A percentile compares a stretch with the other conserved stretches of the same genome.
These are phyloP conservation scores for Coreoperca whiteheadi DNA, from an alignment of 2,113 vertebrate genomes.

Conservation along the genomic window DNA sequence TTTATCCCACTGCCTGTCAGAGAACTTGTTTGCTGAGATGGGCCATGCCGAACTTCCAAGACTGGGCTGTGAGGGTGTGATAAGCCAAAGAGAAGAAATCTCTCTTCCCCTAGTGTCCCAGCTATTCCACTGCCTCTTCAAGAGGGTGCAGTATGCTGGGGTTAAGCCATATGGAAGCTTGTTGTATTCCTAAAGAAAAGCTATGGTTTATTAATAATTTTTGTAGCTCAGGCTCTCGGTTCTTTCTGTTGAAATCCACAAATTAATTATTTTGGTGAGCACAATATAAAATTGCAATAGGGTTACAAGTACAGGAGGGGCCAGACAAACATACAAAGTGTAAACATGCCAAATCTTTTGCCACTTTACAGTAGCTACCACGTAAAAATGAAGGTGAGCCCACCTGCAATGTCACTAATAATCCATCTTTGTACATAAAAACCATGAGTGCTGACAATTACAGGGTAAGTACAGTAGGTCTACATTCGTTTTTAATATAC, in stretches of 20 bases:
- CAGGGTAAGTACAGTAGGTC: background rate
- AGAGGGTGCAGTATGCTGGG: background rate
- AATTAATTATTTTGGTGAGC: background rate
- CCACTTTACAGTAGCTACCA: background rate
- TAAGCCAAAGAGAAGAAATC: background rate
- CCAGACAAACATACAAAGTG: background rate
- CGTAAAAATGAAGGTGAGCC: background rate
- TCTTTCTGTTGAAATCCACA: background rate
- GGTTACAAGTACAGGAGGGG: background rate
- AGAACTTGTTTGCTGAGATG: background rate
- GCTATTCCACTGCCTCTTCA: background rate
- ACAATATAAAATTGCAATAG: background rate
- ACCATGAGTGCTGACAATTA: background rate
- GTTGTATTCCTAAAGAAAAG: background rate
- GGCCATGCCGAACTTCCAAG: background rate
- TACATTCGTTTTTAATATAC: too few species aligned
- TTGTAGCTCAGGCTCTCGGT: background rate
- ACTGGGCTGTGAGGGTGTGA: too few species aligned
- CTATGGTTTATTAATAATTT: background rate
- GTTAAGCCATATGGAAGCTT: background rate
- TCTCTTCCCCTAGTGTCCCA: constrained; percentile 7
- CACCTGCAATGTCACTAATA: background rate
- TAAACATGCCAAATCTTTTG: background rate
- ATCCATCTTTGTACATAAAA: background rate
- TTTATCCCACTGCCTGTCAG: background rate